Base-by-base conservation (phyloP, 2,113 vertebrate genomes). In the Grantiella picta region DNA sequence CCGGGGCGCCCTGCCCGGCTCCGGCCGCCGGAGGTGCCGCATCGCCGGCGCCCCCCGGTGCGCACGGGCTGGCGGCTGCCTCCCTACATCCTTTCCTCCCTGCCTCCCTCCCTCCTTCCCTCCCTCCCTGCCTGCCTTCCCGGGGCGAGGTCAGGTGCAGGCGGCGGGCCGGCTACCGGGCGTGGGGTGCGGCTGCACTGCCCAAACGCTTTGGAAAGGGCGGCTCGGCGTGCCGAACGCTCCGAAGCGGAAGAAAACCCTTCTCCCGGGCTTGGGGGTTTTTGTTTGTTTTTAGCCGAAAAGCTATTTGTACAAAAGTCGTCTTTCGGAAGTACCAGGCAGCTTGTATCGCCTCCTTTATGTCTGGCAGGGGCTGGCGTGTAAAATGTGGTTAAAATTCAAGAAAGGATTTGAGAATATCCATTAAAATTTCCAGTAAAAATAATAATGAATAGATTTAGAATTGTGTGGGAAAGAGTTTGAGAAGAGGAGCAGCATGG, bases 211-310 rank as follows among this genome's bases (percentile, higher is more conserved):
- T 45, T 16, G 40, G 29, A 24, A 63, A 69, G 53, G 49, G 64
- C 53, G 15, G 19, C 57, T 40, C n/a, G 59, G 24, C 15, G 22
- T 15, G 91, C 53, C 28, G 33, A 53, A 12, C 8, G 2, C 60
- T 71, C 25, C 24, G 10, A 20, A 49, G 61, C 2, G 4, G 57
- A 42, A 56, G 40, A 19, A 20, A 70, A 12, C 57, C 35, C 66
- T 54, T 45, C 36, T 38, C 24, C 4, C 27, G 7, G 8, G 12
- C 12, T 13, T 45, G 22, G 15, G 17, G 14, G 6, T 0, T 3
- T 24, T 40, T 28, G n/a, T 27, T n/a, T 53, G 38, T 12, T 31
- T 81, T 33, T 47, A 71, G 35, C 4, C 23, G 1, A 33, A 54
- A 65, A 66, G 40, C 33, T 54, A 61, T 47, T 57, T 2, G 31